Base-by-base conservation (phyloP, 2,888 invertebrate species). In the Dorcus parallelipipedus region DNA sequence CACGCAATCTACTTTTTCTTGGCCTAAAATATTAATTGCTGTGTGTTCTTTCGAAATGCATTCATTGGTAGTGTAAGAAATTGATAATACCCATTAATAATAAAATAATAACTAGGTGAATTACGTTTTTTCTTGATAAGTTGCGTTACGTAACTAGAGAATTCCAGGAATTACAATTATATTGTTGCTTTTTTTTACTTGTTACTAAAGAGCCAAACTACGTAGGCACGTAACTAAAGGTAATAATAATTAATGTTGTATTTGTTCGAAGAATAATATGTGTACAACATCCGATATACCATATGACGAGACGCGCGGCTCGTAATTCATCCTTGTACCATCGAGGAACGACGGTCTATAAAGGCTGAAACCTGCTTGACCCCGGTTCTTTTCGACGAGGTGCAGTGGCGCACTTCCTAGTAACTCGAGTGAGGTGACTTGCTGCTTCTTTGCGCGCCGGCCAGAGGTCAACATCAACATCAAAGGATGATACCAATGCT, bases 321-420 rank as follows among this genome's bases (percentile, higher is more conserved):
- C 17, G 45, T 45, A 45, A 45, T 23, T 45, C 45, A 45, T 45
- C 45, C 23, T 14, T 14, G 10, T 17, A 42, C 10, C 17, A 42
- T 42, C 42, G 14, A 10, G 17, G 17, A 45, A 17, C 9, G 45
- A 9, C 9, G 17, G 45, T 45, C 17, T 9, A 33, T 33, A 33
- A 45, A 23, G n/a, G 14, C 60, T 60, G 50, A 60, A 60, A 60
- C 60, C 60, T 60, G 60, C 60, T 60, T 60, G 60, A 60, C 60
- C 60, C 60, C 49, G 53, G 58, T 58, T 49, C 38, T 53, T 57
- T 57, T 54, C 45, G 23, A 6, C 23, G 45, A 45, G 45, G 9
- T 20, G 45, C 23, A 45, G 9, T 9, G 45, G 45, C 45, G 10
- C 23, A 45, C 45, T 45, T 45, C 45, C 45, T 45, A 45, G 20